Conservation (phyloP, 2,888 invertebrate genomes). For the Rotaria magnacalcarata region DNA sequence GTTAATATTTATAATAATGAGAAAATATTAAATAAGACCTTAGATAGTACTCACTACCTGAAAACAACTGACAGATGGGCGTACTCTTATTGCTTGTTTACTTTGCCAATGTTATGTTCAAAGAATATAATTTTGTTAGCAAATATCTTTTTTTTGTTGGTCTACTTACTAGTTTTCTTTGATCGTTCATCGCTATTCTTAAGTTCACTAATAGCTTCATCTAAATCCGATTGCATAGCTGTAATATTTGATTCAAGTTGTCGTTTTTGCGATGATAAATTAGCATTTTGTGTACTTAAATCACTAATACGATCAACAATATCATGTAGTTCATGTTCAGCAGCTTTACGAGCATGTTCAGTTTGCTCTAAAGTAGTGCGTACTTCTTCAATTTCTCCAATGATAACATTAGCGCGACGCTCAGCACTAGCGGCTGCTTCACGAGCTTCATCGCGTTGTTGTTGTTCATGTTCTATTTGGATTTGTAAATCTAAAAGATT, state of each 20-base stretch:
- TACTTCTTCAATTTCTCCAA: conserved; percentile 96
- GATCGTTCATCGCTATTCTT: conserved; percentile 85
- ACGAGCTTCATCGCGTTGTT: conserved; percentile 91
- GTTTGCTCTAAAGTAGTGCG: conserved; percentile 73
- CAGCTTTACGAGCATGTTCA: conserved; percentile 93
- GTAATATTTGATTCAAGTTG: conserved; percentile 96
- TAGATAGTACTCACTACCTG: too few relatives aligned
- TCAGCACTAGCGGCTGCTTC: conserved; percentile 95
- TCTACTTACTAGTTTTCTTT: conserved; percentile 52
- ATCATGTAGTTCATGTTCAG: conserved; percentile 93
- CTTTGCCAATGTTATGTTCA: too few relatives aligned
- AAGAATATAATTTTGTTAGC: too few relatives aligned
- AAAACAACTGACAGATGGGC: too few relatives aligned
- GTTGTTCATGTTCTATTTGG: conserved; percentile 94
- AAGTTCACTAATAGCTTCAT: conserved; percentile 95
- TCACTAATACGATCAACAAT: conserved; percentile 97
- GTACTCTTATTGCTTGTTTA: too few relatives aligned
- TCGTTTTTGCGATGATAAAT: conserved; percentile 93
- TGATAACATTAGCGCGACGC: conserved; percentile 89
- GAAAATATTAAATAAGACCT: too few relatives aligned
- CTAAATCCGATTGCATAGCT: conserved; percentile 94
- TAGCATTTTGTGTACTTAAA: conserved; percentile 84
- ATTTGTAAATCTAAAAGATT: conserved; percentile 91
- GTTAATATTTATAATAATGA: too few relatives aligned
- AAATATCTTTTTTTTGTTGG: too few relatives aligned